Conservation (phyloP, 2,797 vertebrate genomes). For the Macroramphosus scolopax region DNA sequence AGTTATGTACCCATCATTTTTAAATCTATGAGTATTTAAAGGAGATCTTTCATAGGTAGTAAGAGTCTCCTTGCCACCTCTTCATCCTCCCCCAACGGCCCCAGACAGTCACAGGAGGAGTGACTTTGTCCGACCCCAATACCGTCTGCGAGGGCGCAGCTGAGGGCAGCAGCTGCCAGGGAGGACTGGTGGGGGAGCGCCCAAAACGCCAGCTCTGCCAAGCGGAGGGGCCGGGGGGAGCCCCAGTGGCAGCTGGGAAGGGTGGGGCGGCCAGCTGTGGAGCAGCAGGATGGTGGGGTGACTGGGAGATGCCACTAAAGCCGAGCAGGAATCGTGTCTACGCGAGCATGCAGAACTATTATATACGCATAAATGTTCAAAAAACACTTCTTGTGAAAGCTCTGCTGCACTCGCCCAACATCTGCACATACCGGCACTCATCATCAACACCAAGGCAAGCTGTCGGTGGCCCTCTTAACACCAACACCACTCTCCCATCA, state of each 20-base stretch:
- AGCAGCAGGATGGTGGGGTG: slow-evolving; percentile 79
- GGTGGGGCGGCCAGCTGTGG: slow-evolving; percentile 82
- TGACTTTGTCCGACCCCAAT: slow-evolving; percentile 82
- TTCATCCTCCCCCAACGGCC: slow-evolving; percentile 65
- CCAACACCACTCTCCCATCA: slow-evolving; percentile 65
- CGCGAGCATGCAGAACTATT: slow-evolving; percentile 30
- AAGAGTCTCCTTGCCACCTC: slow-evolving; percentile 62
- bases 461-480: slow-evolving; percentile 60
- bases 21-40: slow-evolving; percentile 25
- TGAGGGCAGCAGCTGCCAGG: slow-evolving; percentile 79
- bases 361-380: too few relatives aligned
- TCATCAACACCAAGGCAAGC: slow-evolving; percentile 39
- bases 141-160: slow-evolving; percentile 75
- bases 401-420: slow-evolving; percentile 8
- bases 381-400: too few relatives aligned
- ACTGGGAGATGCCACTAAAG: slow-evolving; percentile 72
- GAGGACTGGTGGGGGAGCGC: slow-evolving; percentile 78
- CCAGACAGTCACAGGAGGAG: slow-evolving; percentile 77
- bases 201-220: slow-evolving; percentile 76
- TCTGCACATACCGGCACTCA: slow-evolving; percentile 20
- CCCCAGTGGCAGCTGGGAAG: slow-evolving; percentile 82
- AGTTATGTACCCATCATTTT: slow-evolving; percentile 11
- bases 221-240: slow-evolving; percentile 74
- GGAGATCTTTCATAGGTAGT: slow-evolving; percentile 41
- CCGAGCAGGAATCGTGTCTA: slow-evolving; percentile 34